Evolutionary conservation across 2,888 invertebrate genomes (phyloP).

Genomic region (Argyra leucocephala): DNA sequence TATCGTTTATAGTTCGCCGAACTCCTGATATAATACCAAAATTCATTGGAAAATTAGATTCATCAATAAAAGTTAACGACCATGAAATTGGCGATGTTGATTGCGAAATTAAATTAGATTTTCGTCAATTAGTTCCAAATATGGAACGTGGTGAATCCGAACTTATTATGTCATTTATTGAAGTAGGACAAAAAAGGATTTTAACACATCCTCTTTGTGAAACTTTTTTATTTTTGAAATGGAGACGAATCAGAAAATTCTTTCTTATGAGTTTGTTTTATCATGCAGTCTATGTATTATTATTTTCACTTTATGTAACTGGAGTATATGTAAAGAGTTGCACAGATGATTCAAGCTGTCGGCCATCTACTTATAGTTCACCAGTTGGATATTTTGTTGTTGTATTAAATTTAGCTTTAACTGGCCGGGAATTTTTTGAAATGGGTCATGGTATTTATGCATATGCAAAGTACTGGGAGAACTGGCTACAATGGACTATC

Average conservation of each 20-base stretch:
- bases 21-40: slow-evolving; percentile 73
- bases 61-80: slow-evolving; percentile 67
- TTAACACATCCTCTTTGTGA: slow-evolving; percentile 77
- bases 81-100: slow-evolving; percentile 80
- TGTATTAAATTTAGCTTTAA: slow-evolving; percentile 53
- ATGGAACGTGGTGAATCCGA: slow-evolving; percentile 59
- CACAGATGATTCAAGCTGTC: slow-evolving; percentile 29
- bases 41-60: slow-evolving; percentile 59
- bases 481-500: slow-evolving; percentile 73
- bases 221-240: slow-evolving; percentile 74
- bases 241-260: slow-evolving; percentile 72
- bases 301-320: slow-evolving; percentile 64
- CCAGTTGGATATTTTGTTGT: slow-evolving; percentile 52
- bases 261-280: slow-evolving; percentile 69
- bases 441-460: slow-evolving; percentile 60
- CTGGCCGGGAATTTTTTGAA: slow-evolving; percentile 60
- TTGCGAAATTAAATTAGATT: slow-evolving; percentile 66
- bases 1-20: slow-evolving; percentile 73
- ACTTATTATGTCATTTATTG: slow-evolving; percentile 60
- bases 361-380: slow-evolving; percentile 33
- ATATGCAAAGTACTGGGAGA: slow-evolving; percentile 75
- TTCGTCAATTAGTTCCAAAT: slow-evolving; percentile 52
- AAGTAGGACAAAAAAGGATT: slow-evolving; percentile 69
- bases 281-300: slow-evolving; percentile 63
- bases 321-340: slow-evolving; percentile 45